phyloP scores from a whole-genome alignment of 2,797 vertebrate species.

The Rhinoraja longicauda region DNA sequence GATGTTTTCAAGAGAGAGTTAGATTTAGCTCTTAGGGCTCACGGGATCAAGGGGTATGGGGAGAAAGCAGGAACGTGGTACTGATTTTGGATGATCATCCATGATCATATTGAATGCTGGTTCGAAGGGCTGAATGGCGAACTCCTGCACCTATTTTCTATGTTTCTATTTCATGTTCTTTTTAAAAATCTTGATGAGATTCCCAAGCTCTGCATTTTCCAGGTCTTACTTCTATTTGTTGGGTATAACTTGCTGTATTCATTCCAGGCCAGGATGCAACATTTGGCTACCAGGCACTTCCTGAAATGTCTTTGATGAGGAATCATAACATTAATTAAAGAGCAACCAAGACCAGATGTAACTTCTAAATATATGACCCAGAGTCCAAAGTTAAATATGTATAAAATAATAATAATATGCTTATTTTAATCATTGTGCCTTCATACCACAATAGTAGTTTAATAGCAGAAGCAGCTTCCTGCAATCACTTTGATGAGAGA shows the following conservation, averaged over 20 bases:
- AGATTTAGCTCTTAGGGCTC: too few species aligned
- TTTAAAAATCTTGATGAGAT: neutral
- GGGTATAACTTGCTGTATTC: neutral
- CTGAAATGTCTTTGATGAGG: slow-evolving; percentile 17
- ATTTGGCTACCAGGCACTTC: neutral
- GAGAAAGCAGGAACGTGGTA: too few species aligned
- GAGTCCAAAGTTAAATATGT: slow-evolving; percentile 23
- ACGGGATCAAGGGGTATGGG: too few species aligned
- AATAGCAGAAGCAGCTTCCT: slow-evolving; percentile 17
- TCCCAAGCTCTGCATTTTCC: neutral
- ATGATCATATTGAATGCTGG: too few species aligned
- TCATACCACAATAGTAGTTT: neutral
- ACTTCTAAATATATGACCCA: slow-evolving; percentile 24
- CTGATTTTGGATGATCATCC: too few species aligned
- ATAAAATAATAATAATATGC: slow-evolving; percentile 26
- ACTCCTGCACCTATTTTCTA: too few species aligned
- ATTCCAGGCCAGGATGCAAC: neutral
- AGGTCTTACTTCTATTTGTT: neutral
- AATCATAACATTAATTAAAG: slow-evolving; percentile 21
- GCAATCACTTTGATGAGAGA: neutral
- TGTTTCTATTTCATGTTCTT: too few species aligned
- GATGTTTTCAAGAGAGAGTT: too few species aligned
- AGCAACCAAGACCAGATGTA: slow-evolving; percentile 27
- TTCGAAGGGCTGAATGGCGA: too few species aligned
- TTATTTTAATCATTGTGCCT: slow-evolving; percentile 25